Evolutionary conservation across 2,888 invertebrate genomes (phyloP).

Genomic region (Yponomeuta cagnagella): DNA sequence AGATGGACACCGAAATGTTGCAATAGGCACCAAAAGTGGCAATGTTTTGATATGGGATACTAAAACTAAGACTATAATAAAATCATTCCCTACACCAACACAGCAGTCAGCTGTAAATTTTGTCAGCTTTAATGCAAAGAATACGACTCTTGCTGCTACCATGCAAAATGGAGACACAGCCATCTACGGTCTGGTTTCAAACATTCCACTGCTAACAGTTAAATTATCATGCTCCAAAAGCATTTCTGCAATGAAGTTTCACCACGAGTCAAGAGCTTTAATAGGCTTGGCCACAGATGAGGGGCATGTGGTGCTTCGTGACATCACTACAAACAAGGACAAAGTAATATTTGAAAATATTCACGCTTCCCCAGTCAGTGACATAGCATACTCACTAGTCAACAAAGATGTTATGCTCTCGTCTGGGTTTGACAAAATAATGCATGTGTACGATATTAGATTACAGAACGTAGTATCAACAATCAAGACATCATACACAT

Average conservation of each 20-base stretch:
- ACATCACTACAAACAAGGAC: constrained; percentile 63
- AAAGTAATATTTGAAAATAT: constrained; percentile 64
- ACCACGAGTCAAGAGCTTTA: constrained; percentile 60
- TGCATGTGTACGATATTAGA: constrained; percentile 75
- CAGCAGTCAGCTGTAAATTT: constrained; percentile 56
- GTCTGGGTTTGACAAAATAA: constrained; percentile 72
- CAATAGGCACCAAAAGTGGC: constrained; percentile 63
- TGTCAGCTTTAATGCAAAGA: constrained; percentile 66
- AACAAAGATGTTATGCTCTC: constrained; percentile 74
- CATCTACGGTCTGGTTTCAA: constrained; percentile 67
- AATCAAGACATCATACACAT: constrained; percentile 50
- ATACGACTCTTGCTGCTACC: constrained; percentile 63
- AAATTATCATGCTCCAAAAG: constrained; percentile 58
- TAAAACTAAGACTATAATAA: constrained; percentile 60
- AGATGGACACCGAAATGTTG: constrained; percentile 62
- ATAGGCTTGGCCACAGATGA: constrained; percentile 70
- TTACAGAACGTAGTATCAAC: constrained; percentile 63
- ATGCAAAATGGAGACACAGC: constrained; percentile 69
- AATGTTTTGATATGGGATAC: constrained; percentile 70
- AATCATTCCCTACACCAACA: constrained; percentile 59
- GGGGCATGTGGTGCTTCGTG: constrained; percentile 62
- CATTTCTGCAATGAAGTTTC: constrained; percentile 67
- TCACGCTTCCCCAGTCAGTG: constrained; percentile 76
- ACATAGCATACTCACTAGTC: constrained; percentile 71
- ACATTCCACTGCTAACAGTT: constrained; percentile 60